Base-by-base conservation (phyloP, 2,113 vertebrate genomes). In the Urocitellus parryii region DNA sequence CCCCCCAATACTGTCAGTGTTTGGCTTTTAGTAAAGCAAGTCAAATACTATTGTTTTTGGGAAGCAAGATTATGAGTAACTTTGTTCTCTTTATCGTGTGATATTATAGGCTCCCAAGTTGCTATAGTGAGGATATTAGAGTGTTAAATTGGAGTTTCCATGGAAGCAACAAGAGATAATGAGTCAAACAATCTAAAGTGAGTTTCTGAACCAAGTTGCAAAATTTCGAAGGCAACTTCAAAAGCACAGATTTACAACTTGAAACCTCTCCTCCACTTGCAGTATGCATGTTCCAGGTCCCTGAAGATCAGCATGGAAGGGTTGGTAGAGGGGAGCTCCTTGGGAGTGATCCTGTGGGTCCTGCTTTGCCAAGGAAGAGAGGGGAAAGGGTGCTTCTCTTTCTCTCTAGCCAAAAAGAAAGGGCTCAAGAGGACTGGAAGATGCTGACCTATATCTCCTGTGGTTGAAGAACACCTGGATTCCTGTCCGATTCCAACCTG, bases 221-320 rank as follows among this genome's bases (percentile, higher is more conserved):
- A 56, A 86, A 85, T 92, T 88, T 78, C 61, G 72, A 67, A 87
- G 13, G 20, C 70, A 48, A 87, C 63, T 87, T 74, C 39, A 68
- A 20, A 85, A 70, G 18, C 51, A 56, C 78, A 18, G 11, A 63
- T 81, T 56, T 65, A 73, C 22, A 67, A 37, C 22, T 72, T 78
- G 39, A 70, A 65, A 51, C 18, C 2, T 17, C 18, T 86, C 29
- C n/a, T 82, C 39, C 56, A 86, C 5, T 24, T 37, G 58, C 61
- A 82, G 32, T 70, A 2, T 53, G 1, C 86, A 27, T 68, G 27
- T 68, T 51, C 48, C 65, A 74, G 48, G 34, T 45, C 39, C 48
- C 37, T 70, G n/a, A 74, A 53, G 72, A 6, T 27, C 1, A 48
- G 53, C 56, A 79, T 13, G 17, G 13, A 67, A 5, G 53, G 61